Evolutionary conservation across 2,888 invertebrate genomes (phyloP).

Genomic region (Platycheirus rosarum): DNA sequence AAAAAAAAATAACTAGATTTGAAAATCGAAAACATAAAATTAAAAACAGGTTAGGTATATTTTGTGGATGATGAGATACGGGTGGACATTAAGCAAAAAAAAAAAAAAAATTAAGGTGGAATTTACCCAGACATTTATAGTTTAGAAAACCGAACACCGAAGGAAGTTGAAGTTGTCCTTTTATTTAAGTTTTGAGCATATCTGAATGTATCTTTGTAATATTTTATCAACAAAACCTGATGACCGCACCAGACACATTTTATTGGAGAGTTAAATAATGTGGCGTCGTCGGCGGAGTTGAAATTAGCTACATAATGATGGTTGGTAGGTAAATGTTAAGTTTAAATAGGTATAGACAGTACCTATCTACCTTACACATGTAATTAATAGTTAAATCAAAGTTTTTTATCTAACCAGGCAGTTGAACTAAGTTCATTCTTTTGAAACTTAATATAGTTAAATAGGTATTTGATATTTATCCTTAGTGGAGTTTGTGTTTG

Average conservation of each 20-base stretch:
- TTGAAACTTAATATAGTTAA: too few relatives aligned
- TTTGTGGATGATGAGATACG: conserved; percentile 59
- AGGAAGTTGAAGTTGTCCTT: conserved; percentile 67
- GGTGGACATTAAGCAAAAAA: conserved; percentile 56
- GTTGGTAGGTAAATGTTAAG: too few relatives aligned
- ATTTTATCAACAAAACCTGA: conserved; percentile 57
- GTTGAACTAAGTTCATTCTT: too few relatives aligned
- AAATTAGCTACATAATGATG: too few relatives aligned
- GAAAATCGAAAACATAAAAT: conserved; percentile 64
- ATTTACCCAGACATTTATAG: conserved; percentile 27
- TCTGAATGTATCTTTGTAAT: background rate
- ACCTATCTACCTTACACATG: too few relatives aligned
- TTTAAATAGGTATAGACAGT: too few relatives aligned
- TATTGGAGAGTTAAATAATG: too few relatives aligned
- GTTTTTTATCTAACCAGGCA: too few relatives aligned
- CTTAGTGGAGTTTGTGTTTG: too few relatives aligned
- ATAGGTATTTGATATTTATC: too few relatives aligned
- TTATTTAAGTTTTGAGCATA: conserved; percentile 32
- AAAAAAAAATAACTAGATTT: conserved; percentile 42
- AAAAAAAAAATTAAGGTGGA: conserved; percentile 16
- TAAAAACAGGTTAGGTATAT: conserved; percentile 51
- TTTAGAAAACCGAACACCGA: conserved; percentile 55
- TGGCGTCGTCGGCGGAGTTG: too few relatives aligned
- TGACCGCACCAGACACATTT: conserved; percentile 24
- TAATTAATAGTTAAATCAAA: too few relatives aligned